Conservation (phyloP, 30 jellyfish, hydroid and myxozoan species). For the Morbakka virulenta region DNA sequence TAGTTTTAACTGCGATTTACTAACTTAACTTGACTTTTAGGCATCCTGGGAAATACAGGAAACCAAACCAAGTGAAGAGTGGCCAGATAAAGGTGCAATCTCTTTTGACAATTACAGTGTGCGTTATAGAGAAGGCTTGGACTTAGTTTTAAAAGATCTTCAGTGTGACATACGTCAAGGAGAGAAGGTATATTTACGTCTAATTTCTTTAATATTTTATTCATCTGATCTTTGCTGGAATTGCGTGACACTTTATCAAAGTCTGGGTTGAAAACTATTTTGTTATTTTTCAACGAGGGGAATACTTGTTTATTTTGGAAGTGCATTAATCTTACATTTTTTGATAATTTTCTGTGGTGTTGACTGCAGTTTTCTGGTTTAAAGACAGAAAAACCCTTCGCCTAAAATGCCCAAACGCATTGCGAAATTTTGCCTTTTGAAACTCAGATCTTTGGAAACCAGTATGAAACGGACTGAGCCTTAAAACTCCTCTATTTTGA, state of each 20-base stretch:
- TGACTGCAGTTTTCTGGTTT: no score
- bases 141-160: constrained; percentile 53
- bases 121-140: constrained; percentile 83
- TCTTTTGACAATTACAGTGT: constrained; percentile 51
- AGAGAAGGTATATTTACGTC: constrained; percentile 67
- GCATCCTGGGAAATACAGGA: constrained; percentile 82
- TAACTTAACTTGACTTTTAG: constrained; percentile 23
- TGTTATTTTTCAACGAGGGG: neutral
- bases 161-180: constrained; percentile 45
- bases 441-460: no score
- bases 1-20: neutral
- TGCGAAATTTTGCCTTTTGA: no score
- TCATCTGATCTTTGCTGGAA: constrained; percentile 59
- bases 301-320: no score
- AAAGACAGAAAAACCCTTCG: no score
- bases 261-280: no score
- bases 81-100: constrained; percentile 93
- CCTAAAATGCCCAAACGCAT: no score
- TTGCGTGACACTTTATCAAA: no score
- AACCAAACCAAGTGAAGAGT: constrained; percentile 68
- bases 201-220: neutral
- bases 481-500: no score
- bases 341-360: no score
- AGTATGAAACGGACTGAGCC: no score
- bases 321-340: no score